These are phyloP conservation scores for Crambe crambe DNA, from an alignment of 37 sponge, comb jelly and placozoan genomes.

Conservation along the genomic window DNA sequence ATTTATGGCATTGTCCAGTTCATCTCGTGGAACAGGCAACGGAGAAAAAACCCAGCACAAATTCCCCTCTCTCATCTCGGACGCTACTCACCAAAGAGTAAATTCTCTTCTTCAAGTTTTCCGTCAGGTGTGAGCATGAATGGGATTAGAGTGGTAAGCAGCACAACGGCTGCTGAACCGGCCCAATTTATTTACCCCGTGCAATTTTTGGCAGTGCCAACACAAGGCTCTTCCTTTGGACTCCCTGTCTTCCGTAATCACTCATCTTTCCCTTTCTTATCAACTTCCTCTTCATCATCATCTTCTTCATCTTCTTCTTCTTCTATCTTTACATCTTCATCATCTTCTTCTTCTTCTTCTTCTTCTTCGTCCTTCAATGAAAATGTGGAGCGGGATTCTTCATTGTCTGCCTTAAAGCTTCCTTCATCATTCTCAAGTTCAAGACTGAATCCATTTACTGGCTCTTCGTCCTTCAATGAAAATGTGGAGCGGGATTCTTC, in stretches of 20 bases:
- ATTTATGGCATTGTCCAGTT: constrained; percentile 5
- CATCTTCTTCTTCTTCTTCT: neutral
- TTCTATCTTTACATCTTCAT: neutral
- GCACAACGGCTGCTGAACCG: neutral
- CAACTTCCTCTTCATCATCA: neutral
- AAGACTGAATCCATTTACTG: no score
- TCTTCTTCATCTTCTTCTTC: neutral
- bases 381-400: neutral
- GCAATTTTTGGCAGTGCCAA: neutral
- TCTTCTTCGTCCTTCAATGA: neutral
- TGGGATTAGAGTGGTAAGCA: neutral
- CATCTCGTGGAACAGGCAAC: neutral
- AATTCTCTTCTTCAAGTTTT: neutral
- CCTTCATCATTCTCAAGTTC: neutral
- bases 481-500: neutral
- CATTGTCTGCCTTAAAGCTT: neutral
- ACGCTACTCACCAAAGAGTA: neutral
- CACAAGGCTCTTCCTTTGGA: neutral
- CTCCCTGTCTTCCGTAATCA: neutral
- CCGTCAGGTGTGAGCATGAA: neutral
- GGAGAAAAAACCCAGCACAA: constrained; percentile 4
- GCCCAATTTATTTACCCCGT: neutral
- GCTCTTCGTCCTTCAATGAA: neutral
- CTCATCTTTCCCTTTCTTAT: neutral
- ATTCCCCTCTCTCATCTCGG: constrained; percentile 7